These are phyloP conservation scores for Lepus europaeus DNA, from an alignment of 2,113 vertebrate genomes.

Conservation along the genomic window DNA sequence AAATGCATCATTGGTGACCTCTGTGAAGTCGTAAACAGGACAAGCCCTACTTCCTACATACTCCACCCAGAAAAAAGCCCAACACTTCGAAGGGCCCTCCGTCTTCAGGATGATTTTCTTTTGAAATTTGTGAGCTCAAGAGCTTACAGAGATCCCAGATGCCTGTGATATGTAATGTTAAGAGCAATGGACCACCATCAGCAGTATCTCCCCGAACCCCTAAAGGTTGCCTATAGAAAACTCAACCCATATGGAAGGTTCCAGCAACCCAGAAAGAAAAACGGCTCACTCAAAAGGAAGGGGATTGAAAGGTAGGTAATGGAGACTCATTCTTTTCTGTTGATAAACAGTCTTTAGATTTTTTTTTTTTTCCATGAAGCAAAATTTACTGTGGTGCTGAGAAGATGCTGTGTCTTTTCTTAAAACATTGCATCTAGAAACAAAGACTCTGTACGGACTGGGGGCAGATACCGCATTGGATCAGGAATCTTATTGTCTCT, in stretches of 20 bases:
- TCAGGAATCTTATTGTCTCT: not conserved
- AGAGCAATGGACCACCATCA: not conserved
- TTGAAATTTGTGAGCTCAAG: not conserved
- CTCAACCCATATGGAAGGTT: not conserved
- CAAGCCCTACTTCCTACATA: not conserved
- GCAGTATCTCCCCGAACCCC: not conserved
- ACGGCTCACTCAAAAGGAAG: constrained; percentile 37
- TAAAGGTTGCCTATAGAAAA: not conserved
- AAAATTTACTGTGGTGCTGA: not conserved
- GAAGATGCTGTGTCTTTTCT: not conserved
- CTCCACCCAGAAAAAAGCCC: not conserved
- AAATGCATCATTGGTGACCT: constrained; percentile 33
- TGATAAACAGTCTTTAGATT: not conserved
- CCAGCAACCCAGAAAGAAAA: constrained; percentile 65
- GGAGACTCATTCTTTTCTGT: not conserved
- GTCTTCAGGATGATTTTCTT: not conserved
- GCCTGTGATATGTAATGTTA: too few relatives aligned
- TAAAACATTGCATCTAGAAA: not conserved
- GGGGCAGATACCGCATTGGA: fast-evolving
- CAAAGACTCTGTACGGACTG: not conserved
- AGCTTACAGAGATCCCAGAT: not conserved
- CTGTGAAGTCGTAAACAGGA: not conserved
- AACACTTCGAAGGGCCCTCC: not conserved
- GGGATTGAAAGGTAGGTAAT: constrained; percentile 71
- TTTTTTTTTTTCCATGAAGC: not conserved